Evolutionary conservation across 2,888 invertebrate species (phyloP).

Genomic region (Catocala fraxini): DNA sequence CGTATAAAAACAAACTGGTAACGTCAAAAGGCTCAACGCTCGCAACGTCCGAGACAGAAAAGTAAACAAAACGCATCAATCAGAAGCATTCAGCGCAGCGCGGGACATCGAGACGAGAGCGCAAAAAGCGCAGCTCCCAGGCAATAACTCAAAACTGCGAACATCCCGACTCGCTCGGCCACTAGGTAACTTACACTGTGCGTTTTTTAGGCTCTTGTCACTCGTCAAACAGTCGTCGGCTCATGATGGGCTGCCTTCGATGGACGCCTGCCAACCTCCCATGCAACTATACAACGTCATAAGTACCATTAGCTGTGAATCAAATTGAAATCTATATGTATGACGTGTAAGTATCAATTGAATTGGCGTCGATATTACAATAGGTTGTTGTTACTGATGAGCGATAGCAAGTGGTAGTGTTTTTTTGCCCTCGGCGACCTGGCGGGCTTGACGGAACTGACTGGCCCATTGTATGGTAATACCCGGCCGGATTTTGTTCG

Average conservation of each 20-base stretch:
- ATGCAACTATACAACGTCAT: conserved; percentile 40
- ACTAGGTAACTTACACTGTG: conserved; percentile 78
- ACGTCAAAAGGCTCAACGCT: conserved; percentile 55
- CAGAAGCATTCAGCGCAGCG: conserved; percentile 52
- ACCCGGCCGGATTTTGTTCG: conserved; percentile 85
- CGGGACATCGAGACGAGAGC: conserved; percentile 45
- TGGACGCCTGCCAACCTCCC: conserved; percentile 83
- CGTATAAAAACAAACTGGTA: conserved; percentile 51
- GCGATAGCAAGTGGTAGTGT: conserved; percentile 77
- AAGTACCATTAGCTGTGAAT: conserved; percentile 23
- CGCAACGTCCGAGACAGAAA: conserved; percentile 56
- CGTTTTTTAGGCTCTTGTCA: conserved; percentile 83
- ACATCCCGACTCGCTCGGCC: conserved; percentile 63
- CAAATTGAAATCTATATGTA: conserved; percentile 36
- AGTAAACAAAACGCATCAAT: conserved; percentile 75
- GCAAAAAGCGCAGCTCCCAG: conserved; percentile 62
- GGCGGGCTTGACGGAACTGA: conserved; percentile 84
- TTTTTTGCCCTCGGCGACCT: conserved; percentile 85
- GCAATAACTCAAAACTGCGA: conserved; percentile 83
- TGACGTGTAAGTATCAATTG: conserved; percentile 48
- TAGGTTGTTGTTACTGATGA: conserved; percentile 49
- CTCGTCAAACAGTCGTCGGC: conserved; percentile 83
- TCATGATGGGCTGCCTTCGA: conserved; percentile 84
- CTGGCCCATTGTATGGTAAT: conserved; percentile 87
- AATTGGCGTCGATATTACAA: conserved; percentile 26